These are phyloP conservation scores for Euphonia xanthogaster DNA, from an alignment of 2,797 vertebrate genomes.

Conservation along the genomic window DNA sequence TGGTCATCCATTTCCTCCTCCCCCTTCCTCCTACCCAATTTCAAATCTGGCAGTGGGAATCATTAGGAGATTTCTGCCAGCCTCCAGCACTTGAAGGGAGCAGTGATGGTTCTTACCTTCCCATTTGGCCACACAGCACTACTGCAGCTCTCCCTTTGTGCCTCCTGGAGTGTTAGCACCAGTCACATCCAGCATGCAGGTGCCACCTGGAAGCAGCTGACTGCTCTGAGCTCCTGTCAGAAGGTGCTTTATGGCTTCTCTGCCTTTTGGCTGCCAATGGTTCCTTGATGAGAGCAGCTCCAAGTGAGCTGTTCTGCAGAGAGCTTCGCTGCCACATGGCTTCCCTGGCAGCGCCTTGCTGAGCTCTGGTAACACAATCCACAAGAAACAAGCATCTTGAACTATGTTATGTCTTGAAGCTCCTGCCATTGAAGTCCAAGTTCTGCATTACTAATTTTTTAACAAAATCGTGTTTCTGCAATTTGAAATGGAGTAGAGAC, in stretches of 20 bases:
- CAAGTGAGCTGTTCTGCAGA: not conserved
- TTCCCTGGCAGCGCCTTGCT: not conserved
- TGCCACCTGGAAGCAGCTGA: not conserved
- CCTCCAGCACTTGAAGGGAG: not conserved
- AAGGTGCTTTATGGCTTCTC: not conserved
- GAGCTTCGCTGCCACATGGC: not conserved
- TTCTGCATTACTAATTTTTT: not conserved
- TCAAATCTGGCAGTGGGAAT: accelerated
- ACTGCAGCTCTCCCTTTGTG: not conserved
- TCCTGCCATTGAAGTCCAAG: not conserved
- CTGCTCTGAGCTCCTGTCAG: not conserved
- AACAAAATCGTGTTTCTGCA: not conserved
- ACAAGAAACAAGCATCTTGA: not conserved
- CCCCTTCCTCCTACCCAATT: not conserved
- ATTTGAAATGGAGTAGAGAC: not conserved
- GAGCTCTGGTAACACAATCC: not conserved
- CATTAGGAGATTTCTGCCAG: not conserved
- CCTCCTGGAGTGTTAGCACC: not conserved
- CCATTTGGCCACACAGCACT: not conserved
- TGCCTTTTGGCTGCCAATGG: not conserved
- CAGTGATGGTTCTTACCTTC: not conserved
- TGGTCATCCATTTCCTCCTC: not conserved
- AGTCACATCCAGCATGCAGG: not conserved
- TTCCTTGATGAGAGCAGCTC: not conserved
- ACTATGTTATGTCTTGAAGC: not conserved